Evolutionary conservation across 2,888 invertebrate species (phyloP).

Genomic region (Drosophila crucigera): DNA sequence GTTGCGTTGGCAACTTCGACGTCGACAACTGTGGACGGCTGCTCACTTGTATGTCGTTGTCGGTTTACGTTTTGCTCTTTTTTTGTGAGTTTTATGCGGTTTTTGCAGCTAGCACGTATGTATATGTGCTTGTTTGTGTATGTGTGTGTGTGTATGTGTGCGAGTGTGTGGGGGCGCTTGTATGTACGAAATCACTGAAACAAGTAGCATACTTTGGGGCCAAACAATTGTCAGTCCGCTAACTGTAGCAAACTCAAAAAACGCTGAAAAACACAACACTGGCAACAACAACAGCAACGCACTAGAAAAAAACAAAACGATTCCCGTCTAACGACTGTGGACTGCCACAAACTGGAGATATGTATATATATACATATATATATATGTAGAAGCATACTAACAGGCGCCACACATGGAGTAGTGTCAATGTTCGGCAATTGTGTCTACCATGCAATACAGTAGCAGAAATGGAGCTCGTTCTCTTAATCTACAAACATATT

Average conservation of each 20-base stretch:
- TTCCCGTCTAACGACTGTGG: slow-evolving; percentile 54
- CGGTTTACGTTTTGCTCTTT: slow-evolving; percentile 31
- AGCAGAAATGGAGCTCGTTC: slow-evolving; percentile 37
- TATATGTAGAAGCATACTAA: slow-evolving; percentile 6
- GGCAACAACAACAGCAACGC: slow-evolving; percentile 21
- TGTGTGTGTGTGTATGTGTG: not conserved
- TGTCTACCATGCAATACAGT: slow-evolving; percentile 41
- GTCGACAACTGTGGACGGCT: slow-evolving; percentile 59
- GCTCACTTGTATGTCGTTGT: slow-evolving; percentile 67
- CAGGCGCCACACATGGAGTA: slow-evolving; percentile 19
- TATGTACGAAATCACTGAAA: slow-evolving; percentile 61
- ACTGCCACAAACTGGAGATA: slow-evolving; percentile 54
- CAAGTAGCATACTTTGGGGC: slow-evolving; percentile 77
- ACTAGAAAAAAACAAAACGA: slow-evolving; percentile 33
- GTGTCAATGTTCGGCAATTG: slow-evolving; percentile 48
- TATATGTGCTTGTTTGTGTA: slow-evolving; percentile 10
- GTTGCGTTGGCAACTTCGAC: slow-evolving; percentile 55
- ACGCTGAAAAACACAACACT: slow-evolving; percentile 33
- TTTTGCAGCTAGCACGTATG: slow-evolving; percentile 47
- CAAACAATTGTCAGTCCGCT: slow-evolving; percentile 70
- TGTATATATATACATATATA: not conserved
- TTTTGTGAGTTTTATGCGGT: slow-evolving; percentile 62
- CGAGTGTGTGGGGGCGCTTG: slow-evolving; percentile 27
- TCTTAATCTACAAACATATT: slow-evolving; percentile 38
- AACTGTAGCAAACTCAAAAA: slow-evolving; percentile 60